These are phyloP conservation scores for Microchrysa polita DNA, from an alignment of 2,888 invertebrate species.

Conservation along the genomic window DNA sequence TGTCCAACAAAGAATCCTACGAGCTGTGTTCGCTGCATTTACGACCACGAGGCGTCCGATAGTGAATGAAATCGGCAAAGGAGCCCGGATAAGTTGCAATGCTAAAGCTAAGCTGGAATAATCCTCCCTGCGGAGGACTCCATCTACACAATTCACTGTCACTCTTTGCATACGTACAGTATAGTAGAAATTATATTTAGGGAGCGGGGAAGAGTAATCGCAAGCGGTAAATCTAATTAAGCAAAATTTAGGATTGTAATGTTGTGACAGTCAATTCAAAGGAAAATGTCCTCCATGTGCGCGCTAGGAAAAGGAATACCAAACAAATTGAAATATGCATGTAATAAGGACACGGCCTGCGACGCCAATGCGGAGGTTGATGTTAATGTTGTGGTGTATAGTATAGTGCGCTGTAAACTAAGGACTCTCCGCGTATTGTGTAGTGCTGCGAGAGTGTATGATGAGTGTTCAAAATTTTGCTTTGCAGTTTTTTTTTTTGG, in stretches of 20 bases:
- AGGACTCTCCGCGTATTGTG: too few relatives aligned
- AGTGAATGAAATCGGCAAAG: neutral
- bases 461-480: too few relatives aligned
- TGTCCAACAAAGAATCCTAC: conserved; percentile 19
- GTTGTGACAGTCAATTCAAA: conserved; percentile 3
- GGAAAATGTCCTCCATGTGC: neutral
- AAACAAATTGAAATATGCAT: neutral
- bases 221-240: conserved; percentile 22
- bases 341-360: conserved; percentile 1
- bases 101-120: neutral
- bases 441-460: too few relatives aligned
- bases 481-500: too few relatives aligned
- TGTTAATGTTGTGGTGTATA: neutral
- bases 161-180: too few relatives aligned
- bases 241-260: neutral
- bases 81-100: neutral
- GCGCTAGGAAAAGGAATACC: neutral
- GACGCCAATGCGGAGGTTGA: too few relatives aligned
- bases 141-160: neutral
- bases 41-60: too few relatives aligned
- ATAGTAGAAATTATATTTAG: too few relatives aligned
- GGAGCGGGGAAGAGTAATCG: neutral
- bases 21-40: too few relatives aligned
- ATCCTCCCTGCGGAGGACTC: too few relatives aligned
- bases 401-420: too few relatives aligned